Evolutionary conservation across 1,140 invertebrate genomes (phyloP).

Genomic region (Aporrectodea caliginosa): DNA sequence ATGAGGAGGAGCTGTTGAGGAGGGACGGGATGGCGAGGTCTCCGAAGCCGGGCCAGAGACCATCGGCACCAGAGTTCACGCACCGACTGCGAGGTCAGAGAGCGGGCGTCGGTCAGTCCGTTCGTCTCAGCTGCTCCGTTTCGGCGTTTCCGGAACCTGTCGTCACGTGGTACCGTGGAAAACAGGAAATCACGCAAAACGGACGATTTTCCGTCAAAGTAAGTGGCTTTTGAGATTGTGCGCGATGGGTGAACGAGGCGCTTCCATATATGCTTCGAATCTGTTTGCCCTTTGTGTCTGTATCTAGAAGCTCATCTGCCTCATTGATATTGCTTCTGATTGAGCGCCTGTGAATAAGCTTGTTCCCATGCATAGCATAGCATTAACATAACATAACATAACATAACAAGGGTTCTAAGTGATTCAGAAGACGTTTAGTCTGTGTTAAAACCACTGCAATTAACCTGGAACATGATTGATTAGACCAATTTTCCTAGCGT

Average conservation of each 20-base stretch:
- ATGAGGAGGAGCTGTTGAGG: neutral
- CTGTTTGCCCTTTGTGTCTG: no score
- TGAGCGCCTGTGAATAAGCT: no score
- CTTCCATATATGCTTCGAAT: neutral
- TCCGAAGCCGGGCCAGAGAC: neutral
- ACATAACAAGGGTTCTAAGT: no score
- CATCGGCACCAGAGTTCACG: constrained; percentile 74
- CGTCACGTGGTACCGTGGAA: constrained; percentile 22
- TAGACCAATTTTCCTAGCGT: no score
- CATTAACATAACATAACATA: no score
- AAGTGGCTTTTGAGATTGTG: no score
- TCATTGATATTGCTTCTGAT: no score
- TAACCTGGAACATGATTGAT: no score
- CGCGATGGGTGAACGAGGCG: neutral
- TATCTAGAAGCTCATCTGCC: no score
- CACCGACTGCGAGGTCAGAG: constrained; percentile 78
- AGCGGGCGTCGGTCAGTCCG: constrained; percentile 65
- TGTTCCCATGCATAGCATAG: no score
- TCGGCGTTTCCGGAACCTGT: constrained; percentile 6
- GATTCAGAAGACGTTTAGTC: no score
- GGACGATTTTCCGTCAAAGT: constrained; percentile 43
- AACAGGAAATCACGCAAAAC: constrained; percentile 30
- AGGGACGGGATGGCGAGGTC: neutral
- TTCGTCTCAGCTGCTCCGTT: constrained; percentile 17
- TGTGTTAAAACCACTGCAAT: no score